Evolutionary conservation across 1,140 invertebrate genomes (phyloP).

Genomic region (Hirudo medicinalis): DNA sequence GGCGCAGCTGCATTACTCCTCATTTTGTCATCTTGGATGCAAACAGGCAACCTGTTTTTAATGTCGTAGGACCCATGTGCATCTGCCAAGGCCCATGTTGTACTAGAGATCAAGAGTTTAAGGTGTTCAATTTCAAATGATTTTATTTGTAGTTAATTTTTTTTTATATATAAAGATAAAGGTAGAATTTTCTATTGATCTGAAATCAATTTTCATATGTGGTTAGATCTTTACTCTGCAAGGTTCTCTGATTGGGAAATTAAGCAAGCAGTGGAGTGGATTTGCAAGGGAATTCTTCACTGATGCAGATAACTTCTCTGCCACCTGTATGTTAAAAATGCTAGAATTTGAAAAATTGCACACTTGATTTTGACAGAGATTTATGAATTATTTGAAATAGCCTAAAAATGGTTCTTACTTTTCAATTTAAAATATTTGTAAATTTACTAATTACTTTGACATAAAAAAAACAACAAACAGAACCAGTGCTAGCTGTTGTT

Average conservation of each 20-base stretch:
- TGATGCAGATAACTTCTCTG: conserved; percentile 32
- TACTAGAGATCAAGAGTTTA: conserved; percentile 17
- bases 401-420: neutral
- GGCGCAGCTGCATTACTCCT: conserved; percentile 30
- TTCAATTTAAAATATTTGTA: neutral
- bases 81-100: conserved; percentile 22
- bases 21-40: conserved; percentile 30
- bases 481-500: neutral
- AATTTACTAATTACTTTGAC: neutral
- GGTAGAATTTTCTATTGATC: neutral
- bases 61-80: conserved; percentile 20
- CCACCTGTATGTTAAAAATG: conserved; percentile 27
- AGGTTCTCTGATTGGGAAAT: conserved; percentile 26
- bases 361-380: neutral
- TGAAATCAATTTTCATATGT: neutral
- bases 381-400: neutral
- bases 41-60: conserved; percentile 15
- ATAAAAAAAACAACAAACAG: no score
- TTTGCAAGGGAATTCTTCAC: conserved; percentile 27
- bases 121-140: neutral
- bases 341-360: neutral
- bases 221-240: conserved; percentile 5
- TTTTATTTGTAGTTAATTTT: neutral
- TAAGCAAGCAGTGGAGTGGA: conserved; percentile 32
- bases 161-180: neutral